Base-by-base conservation (phyloP, 2,888 invertebrate genomes). In the Epistrophe eligans region DNA sequence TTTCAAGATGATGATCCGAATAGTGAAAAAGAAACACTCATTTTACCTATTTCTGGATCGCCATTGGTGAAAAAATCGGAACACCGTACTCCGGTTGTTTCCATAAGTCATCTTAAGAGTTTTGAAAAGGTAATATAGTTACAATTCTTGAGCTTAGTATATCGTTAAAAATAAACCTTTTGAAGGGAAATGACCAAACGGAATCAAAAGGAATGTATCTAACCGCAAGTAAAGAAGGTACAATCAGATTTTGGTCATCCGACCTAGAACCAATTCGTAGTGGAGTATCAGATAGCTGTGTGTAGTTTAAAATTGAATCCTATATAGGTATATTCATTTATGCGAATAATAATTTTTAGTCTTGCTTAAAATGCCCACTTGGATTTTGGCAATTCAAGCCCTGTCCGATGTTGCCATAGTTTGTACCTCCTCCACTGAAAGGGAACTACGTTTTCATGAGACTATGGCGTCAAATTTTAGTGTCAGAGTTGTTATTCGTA, bases 381-480 rank as follows among this genome's bases (percentile, higher is more conserved):
- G 95, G 95, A 95, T 97, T 87, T 95, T 96, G 24, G 96, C 96
- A 89, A 93, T 97, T 92, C 95, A 95, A 79, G 95, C 95, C 80
- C 93, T 97, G 92, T 95, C 97, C 0, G 97, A 97, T 91, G 95
- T 97, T 70, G 95, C 95, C 91, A 95, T 97, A 89, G 93, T 97
- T 19, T 96, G 96, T 85, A 95, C 96, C 13, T 95, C 96, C 79
- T 96, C 97, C 17, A 95, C 96, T 0, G 96, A 97, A 92, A 93
- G 96, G 17, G 97, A 97, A 91, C 92, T 97, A 58, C 94, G 96
- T 88, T 97, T 97, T 92, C 97, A 97, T 91, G 97, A 97, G 91
- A 95, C 95, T 60, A 95, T 95, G 24, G 96, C 95, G 8, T 95
- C 95, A 79, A 96, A 95, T 76, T 97, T 97, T 91, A 95, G 95